These are phyloP conservation scores for Halesus radiatus DNA, from an alignment of 1,140 invertebrate genomes.

Conservation along the genomic window DNA sequence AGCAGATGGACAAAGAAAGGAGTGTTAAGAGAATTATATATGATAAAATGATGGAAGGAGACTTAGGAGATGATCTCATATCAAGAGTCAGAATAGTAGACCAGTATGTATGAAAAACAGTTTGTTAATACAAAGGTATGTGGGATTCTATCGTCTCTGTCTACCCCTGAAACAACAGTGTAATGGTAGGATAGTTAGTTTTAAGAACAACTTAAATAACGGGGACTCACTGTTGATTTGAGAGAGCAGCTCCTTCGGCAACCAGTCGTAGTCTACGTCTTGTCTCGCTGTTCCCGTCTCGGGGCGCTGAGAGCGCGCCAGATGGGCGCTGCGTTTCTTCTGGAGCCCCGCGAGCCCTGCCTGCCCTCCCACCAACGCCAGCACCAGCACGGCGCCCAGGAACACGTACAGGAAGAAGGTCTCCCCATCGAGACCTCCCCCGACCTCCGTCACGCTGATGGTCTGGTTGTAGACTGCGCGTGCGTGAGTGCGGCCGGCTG, in stretches of 20 bases:
- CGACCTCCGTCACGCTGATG: constrained; percentile 95
- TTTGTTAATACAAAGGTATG: no score
- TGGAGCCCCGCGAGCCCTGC: constrained; percentile 89
- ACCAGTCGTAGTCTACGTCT: constrained; percentile 98
- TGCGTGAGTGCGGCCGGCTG: constrained; percentile 72
- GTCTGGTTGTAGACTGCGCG: constrained; percentile 99
- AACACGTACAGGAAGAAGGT: constrained; percentile 98
- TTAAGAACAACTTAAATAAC: neutral
- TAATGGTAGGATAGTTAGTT: neutral
- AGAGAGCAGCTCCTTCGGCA: constrained; percentile 91
- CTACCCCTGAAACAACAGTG: no score
- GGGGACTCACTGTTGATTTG: constrained; percentile 80
- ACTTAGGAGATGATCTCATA: no score
- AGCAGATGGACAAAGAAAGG: no score
- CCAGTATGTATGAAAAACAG: no score
- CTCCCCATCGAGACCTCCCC: constrained; percentile 97
- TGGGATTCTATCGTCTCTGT: no score
- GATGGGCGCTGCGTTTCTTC: constrained; percentile 70
- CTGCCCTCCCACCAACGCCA: constrained; percentile 91
- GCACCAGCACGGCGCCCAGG: constrained; percentile 88
- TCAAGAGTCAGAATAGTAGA: no score
- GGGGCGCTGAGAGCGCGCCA: constrained; percentile 72
- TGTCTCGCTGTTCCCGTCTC: constrained; percentile 89
- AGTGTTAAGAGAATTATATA: no score
- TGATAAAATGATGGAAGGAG: no score